Base-by-base conservation (phyloP, 2,797 vertebrate species). In the Ctenopoma kingsleyae region DNA sequence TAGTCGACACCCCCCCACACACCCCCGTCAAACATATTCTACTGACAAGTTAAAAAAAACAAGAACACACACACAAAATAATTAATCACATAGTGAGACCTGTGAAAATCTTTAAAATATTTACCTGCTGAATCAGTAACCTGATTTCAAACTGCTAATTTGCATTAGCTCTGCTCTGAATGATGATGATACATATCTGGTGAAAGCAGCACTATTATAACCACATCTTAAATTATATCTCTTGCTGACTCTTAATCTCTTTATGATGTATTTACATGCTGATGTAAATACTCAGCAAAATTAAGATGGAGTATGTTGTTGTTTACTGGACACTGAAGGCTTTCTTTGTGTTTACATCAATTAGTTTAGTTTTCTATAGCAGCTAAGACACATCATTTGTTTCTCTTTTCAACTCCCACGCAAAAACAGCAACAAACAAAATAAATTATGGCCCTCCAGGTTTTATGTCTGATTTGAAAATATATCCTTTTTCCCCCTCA, bases 241-340 rank as follows among this genome's bases (percentile, higher is more conserved):
- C 3, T 16, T 23, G 67, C 67, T 76, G 49, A 76, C 30, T 58
- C 66, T 41, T 30, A 35, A 3, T 66, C 12, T 44, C 55, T 71
- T 67, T 19, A 35, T 67, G 61, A 70, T 65, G 43, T 30, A 61
- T 55, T 22, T 23, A 51, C 11, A 22, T 48, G 35, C 60, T 53
- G 49, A 74, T 68, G 23, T 52, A 72, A 75, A 36, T 0, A n/a
- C 49, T 77, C 46, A 60, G 57, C 44, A 53, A 35, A 27, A 83
- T 9, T 52, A 1, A 73, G 55, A 62, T 51, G 23, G 32, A 79
- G 40, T 25, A 32, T 23, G 43, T 49, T 54, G 38, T 54, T 67
- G 20, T 46, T 73, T 58, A 50, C 54, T 51, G 20, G 49, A 61
- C 49, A 54, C 22, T 35, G 44, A 47, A 20, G 19, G 51, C 46